Evolutionary conservation across 2,797 vertebrate species (phyloP).

Genomic region (Urocyon cinereoargenteus): DNA sequence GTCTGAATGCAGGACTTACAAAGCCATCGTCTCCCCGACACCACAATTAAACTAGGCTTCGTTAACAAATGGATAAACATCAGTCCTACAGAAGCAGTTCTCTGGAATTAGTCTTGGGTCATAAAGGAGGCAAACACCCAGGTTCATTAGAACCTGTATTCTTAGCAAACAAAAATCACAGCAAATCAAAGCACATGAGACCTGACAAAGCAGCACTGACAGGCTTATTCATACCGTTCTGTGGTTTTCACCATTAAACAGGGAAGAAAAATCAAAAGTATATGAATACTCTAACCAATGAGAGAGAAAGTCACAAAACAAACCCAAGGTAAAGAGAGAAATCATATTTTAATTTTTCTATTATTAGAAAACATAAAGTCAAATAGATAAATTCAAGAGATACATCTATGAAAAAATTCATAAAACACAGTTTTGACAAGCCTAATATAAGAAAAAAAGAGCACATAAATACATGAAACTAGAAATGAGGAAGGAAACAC

Average conservation of each 20-base stretch:
- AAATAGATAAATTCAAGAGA: not conserved
- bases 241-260: not conserved
- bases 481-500: not conserved
- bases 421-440: not conserved
- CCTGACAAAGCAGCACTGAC: fast-evolving
- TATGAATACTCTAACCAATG: not conserved
- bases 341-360: not conserved
- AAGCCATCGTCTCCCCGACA: not conserved
- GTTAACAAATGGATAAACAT: not conserved
- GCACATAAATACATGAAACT: not conserved
- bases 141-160: too few species aligned
- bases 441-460: not conserved
- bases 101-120: not conserved
- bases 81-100: fast-evolving
- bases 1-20: fast-evolving
- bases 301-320: not conserved
- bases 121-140: not conserved
- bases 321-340: not conserved
- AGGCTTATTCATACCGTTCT: not conserved
- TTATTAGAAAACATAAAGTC: not conserved
- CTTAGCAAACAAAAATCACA: not conserved
- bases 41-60: not conserved
- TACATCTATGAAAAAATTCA: fast-evolving
- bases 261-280: not conserved
- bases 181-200: not conserved